A percentile compares a stretch with the other conserved stretches of the same genome.
Conservation (phyloP, 1,140 invertebrate species). For the Diachasma alloeum region DNA sequence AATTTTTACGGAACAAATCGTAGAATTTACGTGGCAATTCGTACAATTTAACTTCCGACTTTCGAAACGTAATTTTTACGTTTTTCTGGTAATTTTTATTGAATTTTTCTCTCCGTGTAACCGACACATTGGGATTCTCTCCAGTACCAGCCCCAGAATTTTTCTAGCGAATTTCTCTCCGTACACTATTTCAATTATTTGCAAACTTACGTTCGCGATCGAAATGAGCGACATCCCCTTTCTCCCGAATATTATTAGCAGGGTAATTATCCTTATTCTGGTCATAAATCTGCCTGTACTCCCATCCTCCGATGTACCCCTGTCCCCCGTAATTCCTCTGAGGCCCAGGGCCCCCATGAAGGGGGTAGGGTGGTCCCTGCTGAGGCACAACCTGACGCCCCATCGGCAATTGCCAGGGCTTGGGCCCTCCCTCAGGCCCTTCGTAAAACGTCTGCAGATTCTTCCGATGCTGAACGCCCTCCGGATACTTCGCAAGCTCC, state of each 20-base stretch:
- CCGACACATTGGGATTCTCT: no score
- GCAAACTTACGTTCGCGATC: conserved; percentile 46
- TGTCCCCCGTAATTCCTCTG: conserved; percentile 45
- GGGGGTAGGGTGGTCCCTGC: conserved; percentile 47
- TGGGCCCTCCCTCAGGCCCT: conserved; percentile 40
- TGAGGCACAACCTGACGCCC: conserved; percentile 43
- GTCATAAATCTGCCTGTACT: conserved; percentile 53
- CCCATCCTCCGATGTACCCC: conserved; percentile 46
- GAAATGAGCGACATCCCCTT: conserved; percentile 45
- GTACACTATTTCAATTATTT: no score
- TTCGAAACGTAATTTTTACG: no score
- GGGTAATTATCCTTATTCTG: conserved; percentile 49
- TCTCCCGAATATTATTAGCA: conserved; percentile 43
- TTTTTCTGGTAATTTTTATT: no score
- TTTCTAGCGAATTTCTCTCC: no score
- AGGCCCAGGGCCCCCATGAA: conserved; percentile 33
- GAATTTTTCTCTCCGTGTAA: no score
- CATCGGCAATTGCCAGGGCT: conserved; percentile 46
- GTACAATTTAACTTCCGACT: no score
- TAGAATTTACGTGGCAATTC: no score
- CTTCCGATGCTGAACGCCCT: conserved; percentile 47
- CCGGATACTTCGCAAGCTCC: conserved; percentile 48
- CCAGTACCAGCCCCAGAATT: no score
- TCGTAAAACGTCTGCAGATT: conserved; percentile 44
- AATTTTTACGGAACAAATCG: no score